Percentiles rank a stretch among this genome's conserved stretches.
Evolutionary conservation across 2,888 invertebrate species (phyloP).

Genomic region (Cremastinae sp.): DNA sequence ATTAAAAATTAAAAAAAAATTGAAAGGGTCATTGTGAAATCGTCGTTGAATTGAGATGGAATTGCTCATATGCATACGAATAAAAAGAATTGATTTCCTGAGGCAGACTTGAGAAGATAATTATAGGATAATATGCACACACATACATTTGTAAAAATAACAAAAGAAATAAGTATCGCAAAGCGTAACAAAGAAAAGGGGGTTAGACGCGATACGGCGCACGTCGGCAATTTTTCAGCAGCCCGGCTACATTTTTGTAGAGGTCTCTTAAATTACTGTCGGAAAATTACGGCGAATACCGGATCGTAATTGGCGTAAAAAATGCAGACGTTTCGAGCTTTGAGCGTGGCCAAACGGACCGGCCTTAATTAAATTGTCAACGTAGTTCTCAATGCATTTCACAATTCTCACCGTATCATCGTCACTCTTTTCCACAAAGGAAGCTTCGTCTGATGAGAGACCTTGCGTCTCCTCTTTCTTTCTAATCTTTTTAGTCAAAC

Average conservation of each 20-base stretch:
- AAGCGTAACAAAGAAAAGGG: conserved; percentile 25
- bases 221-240: conserved; percentile 11
- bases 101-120: conserved; percentile 31
- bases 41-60: too few relatives aligned
- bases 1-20: too few relatives aligned
- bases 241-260: conserved; percentile 17
- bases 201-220: conserved; percentile 6
- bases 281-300: conserved; percentile 56
- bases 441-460: conserved; percentile 4
- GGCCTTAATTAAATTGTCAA: conserved; percentile 54
- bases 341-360: conserved; percentile 38
- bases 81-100: conserved; percentile 49
- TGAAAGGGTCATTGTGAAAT: too few relatives aligned
- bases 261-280: conserved; percentile 52
- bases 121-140: too few relatives aligned
- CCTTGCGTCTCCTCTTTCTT: neutral
- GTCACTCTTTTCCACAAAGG: conserved; percentile 7
- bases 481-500: too few relatives aligned
- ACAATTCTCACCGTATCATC: conserved; percentile 21
- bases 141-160: too few relatives aligned
- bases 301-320: conserved; percentile 58
- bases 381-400: conserved; percentile 42
- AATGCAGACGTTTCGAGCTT: conserved; percentile 59
- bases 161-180: conserved; percentile 50
- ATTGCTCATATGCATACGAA: too few relatives aligned